A percentile compares a stretch with the other conserved stretches of the same genome.
Evolutionary conservation across 2,888 invertebrate genomes (phyloP).

Genomic region (Cephus sareptanus): DNA sequence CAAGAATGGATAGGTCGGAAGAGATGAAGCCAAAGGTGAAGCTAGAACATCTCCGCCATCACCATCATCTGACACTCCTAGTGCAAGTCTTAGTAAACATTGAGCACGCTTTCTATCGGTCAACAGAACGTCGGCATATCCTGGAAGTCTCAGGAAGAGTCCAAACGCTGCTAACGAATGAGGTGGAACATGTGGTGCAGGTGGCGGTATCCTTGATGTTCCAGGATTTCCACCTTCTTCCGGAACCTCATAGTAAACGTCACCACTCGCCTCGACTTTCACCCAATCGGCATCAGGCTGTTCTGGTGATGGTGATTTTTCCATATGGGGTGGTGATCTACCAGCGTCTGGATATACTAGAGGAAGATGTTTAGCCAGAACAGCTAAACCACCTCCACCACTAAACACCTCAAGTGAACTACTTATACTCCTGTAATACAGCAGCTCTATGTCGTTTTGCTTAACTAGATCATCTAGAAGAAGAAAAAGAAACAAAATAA

Average conservation of each 20-base stretch:
- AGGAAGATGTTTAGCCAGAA: conserved; percentile 89
- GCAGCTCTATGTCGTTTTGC: conserved; percentile 46
- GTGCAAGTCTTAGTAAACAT: conserved; percentile 84
- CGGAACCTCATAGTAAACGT: conserved; percentile 74
- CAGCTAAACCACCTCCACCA: conserved; percentile 86
- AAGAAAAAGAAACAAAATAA: not conserved
- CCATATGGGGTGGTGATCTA: conserved; percentile 70
- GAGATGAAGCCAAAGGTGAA: conserved; percentile 74
- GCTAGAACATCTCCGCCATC: conserved; percentile 86
- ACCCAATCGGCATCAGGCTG: conserved; percentile 73
- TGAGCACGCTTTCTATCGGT: conserved; percentile 87
- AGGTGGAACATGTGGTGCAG: conserved; percentile 80
- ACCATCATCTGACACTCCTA: conserved; percentile 92
- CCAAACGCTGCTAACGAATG: conserved; percentile 94
- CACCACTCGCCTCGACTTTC: conserved; percentile 71
- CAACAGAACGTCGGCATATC: conserved; percentile 90
- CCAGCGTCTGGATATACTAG: conserved; percentile 83
- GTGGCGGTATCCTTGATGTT: conserved; percentile 66
- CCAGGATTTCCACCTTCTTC: conserved; percentile 66
- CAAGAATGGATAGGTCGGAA: conserved; percentile 83
- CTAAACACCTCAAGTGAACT: conserved; percentile 87
- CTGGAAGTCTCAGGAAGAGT: conserved; percentile 86
- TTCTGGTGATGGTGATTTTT: conserved; percentile 70
- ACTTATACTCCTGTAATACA: conserved; percentile 59
- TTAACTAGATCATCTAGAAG: conserved; percentile 48